Evolutionary conservation across 1,140 invertebrate genomes (phyloP).

Genomic region (Drosophila littoralis): DNA sequence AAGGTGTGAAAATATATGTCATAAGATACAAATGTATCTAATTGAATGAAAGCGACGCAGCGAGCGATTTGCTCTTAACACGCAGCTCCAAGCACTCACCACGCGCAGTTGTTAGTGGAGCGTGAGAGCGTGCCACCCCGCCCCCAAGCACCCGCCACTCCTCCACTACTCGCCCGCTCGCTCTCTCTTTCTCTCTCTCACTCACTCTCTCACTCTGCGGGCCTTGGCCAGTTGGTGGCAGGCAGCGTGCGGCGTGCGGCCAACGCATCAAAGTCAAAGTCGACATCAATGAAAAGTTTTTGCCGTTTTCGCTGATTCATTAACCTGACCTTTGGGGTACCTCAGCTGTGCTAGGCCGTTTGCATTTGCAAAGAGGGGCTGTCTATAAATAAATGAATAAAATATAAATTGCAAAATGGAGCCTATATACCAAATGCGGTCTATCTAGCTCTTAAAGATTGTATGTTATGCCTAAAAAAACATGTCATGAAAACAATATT

Average conservation of each 20-base stretch:
- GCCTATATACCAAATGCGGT: no score
- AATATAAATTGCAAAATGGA: no score
- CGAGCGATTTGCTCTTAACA: slow-evolving; percentile 71
- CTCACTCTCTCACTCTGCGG: not conserved
- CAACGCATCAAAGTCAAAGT: slow-evolving; percentile 78
- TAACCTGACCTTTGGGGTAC: slow-evolving; percentile 15
- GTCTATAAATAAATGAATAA: no score
- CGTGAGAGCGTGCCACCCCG: slow-evolving; percentile 15
- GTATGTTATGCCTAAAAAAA: no score
- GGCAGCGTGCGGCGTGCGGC: slow-evolving; percentile 47
- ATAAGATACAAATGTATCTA: slow-evolving; percentile 83
- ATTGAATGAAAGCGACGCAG: slow-evolving; percentile 73
- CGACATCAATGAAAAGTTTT: slow-evolving; percentile 53
- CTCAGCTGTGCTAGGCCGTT: slow-evolving; percentile 12
- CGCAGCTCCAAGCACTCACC: slow-evolving; percentile 44
- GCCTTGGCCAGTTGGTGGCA: slow-evolving; percentile 20
- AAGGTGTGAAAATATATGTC: slow-evolving; percentile 83
- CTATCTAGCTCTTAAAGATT: no score
- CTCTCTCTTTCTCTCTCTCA: no score
- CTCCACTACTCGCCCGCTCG: no score
- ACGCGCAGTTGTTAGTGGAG: slow-evolving; percentile 31
- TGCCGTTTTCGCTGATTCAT: slow-evolving; percentile 42
- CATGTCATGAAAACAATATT: no score
- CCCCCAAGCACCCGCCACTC: no score
- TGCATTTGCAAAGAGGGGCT: not conserved